Evolutionary conservation across 2,888 invertebrate genomes (phyloP), one percentile per base, ranked within the genome.

Genomic region (Apeira syringaria): DNA sequence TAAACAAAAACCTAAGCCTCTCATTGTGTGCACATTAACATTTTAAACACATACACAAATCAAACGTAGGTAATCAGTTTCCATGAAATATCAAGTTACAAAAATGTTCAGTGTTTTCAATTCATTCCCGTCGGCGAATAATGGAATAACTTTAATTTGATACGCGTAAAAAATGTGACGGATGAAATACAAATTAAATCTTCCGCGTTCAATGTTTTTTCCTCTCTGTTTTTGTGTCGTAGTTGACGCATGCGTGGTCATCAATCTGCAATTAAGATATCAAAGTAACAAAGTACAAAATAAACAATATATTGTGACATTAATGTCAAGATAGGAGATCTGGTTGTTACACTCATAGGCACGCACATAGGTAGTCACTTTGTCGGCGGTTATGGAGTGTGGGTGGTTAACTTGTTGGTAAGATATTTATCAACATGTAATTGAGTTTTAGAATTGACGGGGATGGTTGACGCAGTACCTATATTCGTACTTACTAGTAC

Each of bases 251-350:
- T 64, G 60, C 68, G 62, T 64, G 67, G 61, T 55, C 69, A 67
- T 71, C 62, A 65, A 72, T 68, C 69, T 68, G 70, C 67, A 79
- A 81, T 83, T 78, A 81, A 77, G 75, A 78, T 78, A 74, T 74
- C 69, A 74, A 59, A 59, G 61, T 62, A 56, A 50, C 69, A 74
- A 59, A 59, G 61, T 62, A 56, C 50, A 58, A 61, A 68, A 74
- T 72, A 64, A 70, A 77, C 67, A 39, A 44, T 41, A 49, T 62
- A 70, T 66, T 73, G 69, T 74, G 75, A 75, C 77, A 74, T 62
- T 69, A 69, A 63, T 68, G 62, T 65, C 56, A 56, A 75, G 73
- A 62, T 71, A 81, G 79, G 74, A 82, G 75, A 79, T 83, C 80
- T 78, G 70, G 61, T 53, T 47, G 49, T 9, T 37, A 32, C 18